Conservation (phyloP, 2,888 invertebrate species). For the Agriopis marginaria region DNA sequence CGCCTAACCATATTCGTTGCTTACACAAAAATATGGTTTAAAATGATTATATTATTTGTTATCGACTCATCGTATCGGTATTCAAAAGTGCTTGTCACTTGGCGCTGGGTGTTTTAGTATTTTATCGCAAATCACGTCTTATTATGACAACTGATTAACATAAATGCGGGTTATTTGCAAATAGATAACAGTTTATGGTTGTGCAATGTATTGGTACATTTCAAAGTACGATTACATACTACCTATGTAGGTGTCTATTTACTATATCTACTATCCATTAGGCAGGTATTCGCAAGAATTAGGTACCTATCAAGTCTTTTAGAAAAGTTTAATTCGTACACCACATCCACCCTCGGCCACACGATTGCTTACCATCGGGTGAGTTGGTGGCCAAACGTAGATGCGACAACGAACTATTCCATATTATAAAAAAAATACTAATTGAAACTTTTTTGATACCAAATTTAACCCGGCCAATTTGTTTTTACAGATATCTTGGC, state of each 20-base stretch:
- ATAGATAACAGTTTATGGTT: slow-evolving; percentile 29
- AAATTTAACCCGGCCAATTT: too few species aligned
- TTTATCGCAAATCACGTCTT: slow-evolving; percentile 28
- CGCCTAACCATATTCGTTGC: slow-evolving; percentile 4
- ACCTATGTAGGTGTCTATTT: not conserved
- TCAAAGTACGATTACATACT: slow-evolving; percentile 6
- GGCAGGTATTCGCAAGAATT: too few species aligned
- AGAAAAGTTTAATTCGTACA: too few species aligned
- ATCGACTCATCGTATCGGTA: slow-evolving; percentile 37
- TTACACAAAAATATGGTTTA: slow-evolving; percentile 10
- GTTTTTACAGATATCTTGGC: too few species aligned
- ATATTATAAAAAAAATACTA: too few species aligned
- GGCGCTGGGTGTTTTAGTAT: slow-evolving; percentile 8
- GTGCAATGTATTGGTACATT: slow-evolving; percentile 21
- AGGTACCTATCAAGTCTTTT: too few species aligned
- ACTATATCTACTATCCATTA: not conserved
- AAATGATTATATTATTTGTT: slow-evolving; percentile 15
- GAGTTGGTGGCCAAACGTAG: too few species aligned
- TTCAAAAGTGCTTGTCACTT: slow-evolving; percentile 23
- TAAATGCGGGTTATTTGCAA: slow-evolving; percentile 35
- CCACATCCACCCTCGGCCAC: too few species aligned
- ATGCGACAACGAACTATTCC: too few species aligned
- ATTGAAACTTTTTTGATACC: too few species aligned
- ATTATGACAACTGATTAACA: slow-evolving; percentile 34
- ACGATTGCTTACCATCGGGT: too few species aligned